Evolutionary conservation across 2,888 invertebrate genomes (phyloP), one percentile per base, ranked within the genome.

Genomic region (Timema cristinae): DNA sequence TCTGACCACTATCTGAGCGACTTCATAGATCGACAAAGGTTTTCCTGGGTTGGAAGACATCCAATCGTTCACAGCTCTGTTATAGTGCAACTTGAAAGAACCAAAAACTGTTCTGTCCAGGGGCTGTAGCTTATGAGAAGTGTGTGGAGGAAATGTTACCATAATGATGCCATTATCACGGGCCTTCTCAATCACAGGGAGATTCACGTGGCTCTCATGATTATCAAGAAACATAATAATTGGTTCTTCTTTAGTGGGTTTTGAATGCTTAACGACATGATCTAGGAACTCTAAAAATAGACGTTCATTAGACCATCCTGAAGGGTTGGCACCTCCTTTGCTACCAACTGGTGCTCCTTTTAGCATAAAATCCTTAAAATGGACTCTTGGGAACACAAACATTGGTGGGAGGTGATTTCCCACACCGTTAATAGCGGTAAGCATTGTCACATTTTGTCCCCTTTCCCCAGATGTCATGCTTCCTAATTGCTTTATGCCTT

Each of bases 71-170:
- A 61, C 61, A 61, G 61, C 61, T 47, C 32, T 48, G 32, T 61
- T 61, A 61, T 61, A n/a, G 32, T 32, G 32, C 32, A 32, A 32
- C 75, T 81, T 81, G 67, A 81, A 79, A 10, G 79, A 77, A 10
- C 77, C 77, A 76, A 75, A 78, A 5, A 81, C 77, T 49, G 76
- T 71, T 9, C 75, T 74, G 73, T 78, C 79, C 50, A 80, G 76
- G n/a, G 79, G 81, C 75, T 82, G 81, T 66, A 81, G 71, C 69
- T 77, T 76, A 74, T 81, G 80, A 50, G 76, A 76, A 75, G 78
- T 78, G 71, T 81, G 81, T 9, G 80, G 80, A 16, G 81, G 80
- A 71, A 81, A 79, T 11, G 80, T 79, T 56, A 81, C 71, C 71
- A 80, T 70, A 50, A 79, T 74, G 59, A 82, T 78, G 10, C 80